Conservation (phyloP, 2,888 invertebrate genomes). For the Drosophila sordidapex region DNA sequence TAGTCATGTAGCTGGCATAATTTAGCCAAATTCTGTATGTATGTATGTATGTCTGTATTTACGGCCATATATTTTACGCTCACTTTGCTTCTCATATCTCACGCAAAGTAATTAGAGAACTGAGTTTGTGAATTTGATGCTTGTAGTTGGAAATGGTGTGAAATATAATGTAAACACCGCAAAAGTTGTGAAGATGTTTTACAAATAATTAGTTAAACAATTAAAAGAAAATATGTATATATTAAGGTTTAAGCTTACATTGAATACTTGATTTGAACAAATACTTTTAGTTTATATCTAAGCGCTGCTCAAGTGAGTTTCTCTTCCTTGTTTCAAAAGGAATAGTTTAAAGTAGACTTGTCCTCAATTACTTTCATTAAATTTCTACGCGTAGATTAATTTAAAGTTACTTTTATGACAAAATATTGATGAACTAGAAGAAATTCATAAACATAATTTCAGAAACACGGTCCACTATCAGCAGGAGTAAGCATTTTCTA, state of each 20-base stretch:
- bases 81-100: slow-evolving; percentile 19
- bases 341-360: background rate
- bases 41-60: slow-evolving; percentile 26
- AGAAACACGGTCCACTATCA: background rate
- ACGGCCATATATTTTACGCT: slow-evolving; percentile 61
- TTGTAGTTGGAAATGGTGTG: background rate
- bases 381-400: background rate
- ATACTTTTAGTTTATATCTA: background rate
- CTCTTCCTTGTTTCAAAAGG: too few species aligned
- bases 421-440: background rate
- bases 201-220: background rate
- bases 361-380: background rate
- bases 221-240: background rate
- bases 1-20: slow-evolving; percentile 70
- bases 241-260: background rate
- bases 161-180: slow-evolving; percentile 16
- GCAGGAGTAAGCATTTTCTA: background rate
- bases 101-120: slow-evolving; percentile 38
- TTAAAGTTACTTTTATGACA: background rate
- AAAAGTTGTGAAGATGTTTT: background rate
- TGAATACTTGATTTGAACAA: background rate
- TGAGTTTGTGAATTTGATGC: background rate
- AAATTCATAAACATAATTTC: background rate
- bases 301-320: background rate
- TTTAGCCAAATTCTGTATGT: slow-evolving; percentile 20